Evolutionary conservation across 2,797 vertebrate genomes (phyloP).

Genomic region (Euthynnus affinis): DNA sequence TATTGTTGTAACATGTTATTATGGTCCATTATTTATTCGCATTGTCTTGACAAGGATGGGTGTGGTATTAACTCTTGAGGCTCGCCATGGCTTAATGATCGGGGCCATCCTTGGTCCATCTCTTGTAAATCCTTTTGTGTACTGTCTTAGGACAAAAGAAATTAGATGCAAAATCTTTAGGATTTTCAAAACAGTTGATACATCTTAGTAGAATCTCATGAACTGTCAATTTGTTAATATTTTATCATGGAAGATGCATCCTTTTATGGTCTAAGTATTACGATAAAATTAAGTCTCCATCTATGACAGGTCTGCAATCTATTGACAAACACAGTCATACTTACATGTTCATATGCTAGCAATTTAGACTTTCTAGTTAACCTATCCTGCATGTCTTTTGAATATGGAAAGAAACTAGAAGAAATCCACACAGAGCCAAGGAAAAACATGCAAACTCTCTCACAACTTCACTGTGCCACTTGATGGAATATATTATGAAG

Average conservation of each 20-base stretch:
- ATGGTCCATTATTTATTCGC: neutral
- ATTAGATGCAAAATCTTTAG: slow-evolving; percentile 38
- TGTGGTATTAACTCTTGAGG: slow-evolving; percentile 30
- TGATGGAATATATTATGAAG: neutral
- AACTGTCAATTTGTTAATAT: neutral
- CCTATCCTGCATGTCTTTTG: too few species aligned
- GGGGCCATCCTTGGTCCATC: slow-evolving; percentile 10
- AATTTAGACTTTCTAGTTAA: too few species aligned
- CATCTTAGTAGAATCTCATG: neutral
- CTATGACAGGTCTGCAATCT: too few species aligned
- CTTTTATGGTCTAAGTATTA: neutral
- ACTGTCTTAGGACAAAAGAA: slow-evolving; percentile 45
- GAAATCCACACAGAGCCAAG: too few species aligned
- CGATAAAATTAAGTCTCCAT: neutral
- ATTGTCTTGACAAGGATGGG: slow-evolving; percentile 40
- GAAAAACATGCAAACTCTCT: too few species aligned
- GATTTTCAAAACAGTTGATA: neutral
- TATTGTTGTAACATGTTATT: slow-evolving; percentile 41
- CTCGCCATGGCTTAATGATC: slow-evolving; percentile 10
- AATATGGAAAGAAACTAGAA: too few species aligned
- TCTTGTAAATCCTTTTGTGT: slow-evolving; percentile 60
- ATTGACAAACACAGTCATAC: neutral
- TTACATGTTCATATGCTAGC: too few species aligned
- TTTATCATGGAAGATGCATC: neutral
- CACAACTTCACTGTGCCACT: neutral